phyloP scores from a whole-genome alignment of 2,888 invertebrate genomes.

The Phyllotreta cruciferae region DNA sequence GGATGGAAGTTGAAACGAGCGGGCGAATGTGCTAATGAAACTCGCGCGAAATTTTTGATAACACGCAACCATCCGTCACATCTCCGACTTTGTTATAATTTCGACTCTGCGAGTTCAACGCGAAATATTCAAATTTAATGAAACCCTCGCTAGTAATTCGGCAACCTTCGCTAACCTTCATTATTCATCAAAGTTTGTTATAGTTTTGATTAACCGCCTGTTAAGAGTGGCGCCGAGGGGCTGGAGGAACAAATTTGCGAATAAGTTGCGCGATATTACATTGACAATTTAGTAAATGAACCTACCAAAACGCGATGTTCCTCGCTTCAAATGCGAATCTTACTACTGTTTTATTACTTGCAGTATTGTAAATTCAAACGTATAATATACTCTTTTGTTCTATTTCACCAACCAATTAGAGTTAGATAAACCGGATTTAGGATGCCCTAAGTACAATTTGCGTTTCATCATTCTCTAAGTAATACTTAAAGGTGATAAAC shows the following conservation, averaged over 20 bases:
- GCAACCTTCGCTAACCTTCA: slow-evolving; percentile 28
- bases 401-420: too few relatives aligned
- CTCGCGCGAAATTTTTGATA: slow-evolving; percentile 24
- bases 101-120: slow-evolving; percentile 18
- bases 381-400: too few relatives aligned
- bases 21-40: slow-evolving; percentile 18
- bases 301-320: too few relatives aligned
- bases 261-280: slow-evolving; percentile 5
- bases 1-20: slow-evolving; percentile 1
- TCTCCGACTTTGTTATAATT: slow-evolving; percentile 22
- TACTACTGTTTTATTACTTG: too few relatives aligned
- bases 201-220: slow-evolving; percentile 32
- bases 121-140: slow-evolving; percentile 31
- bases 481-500: too few relatives aligned
- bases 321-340: too few relatives aligned
- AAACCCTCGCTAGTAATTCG: slow-evolving; percentile 31
- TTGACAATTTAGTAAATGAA: too few relatives aligned
- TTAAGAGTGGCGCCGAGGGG: slow-evolving; percentile 12
- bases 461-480: too few relatives aligned
- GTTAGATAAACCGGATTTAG: too few relatives aligned
- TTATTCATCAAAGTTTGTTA: slow-evolving; percentile 34
- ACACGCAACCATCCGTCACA: slow-evolving; percentile 27
- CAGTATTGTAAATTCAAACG: too few relatives aligned
- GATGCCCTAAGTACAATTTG: too few relatives aligned
- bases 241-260: slow-evolving; percentile 7